A percentile compares a stretch with the other conserved stretches of the same genome.
These are phyloP conservation scores for Sterrhoptilus dennistouni DNA, from an alignment of 2,113 vertebrate genomes.

Conservation along the genomic window DNA sequence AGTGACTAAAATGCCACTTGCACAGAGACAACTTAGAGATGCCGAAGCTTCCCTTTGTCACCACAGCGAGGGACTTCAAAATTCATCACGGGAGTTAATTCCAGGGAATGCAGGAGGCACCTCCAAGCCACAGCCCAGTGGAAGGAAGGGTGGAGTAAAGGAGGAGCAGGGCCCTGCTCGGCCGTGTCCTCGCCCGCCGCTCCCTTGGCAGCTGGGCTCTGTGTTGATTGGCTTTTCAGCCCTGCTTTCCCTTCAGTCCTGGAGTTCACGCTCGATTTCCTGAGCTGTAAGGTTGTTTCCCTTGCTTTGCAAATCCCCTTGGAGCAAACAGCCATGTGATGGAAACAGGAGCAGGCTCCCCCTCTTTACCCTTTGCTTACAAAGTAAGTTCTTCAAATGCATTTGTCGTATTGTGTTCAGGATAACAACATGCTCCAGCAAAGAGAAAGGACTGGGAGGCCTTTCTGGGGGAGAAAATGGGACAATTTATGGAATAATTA, in stretches of 20 bases:
- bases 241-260: neutral
- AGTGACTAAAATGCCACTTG: neutral
- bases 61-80: rapidly evolving
- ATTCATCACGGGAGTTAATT: neutral
- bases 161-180: neutral
- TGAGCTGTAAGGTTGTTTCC: constrained; percentile 11
- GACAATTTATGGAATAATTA: constrained; percentile 32
- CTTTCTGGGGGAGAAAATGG: neutral
- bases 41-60: neutral
- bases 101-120: neutral
- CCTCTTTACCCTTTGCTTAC: neutral
- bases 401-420: neutral
- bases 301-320: neutral
- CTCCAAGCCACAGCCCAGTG: neutral
- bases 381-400: neutral
- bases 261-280: constrained; percentile 28
- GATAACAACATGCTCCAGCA: neutral
- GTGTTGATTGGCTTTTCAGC: neutral
- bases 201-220: neutral
- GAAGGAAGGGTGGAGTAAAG: rapidly evolving
- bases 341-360: neutral
- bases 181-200: rapidly evolving
- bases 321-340: neutral
- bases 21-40: neutral
- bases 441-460: neutral